These are phyloP conservation scores for Dastarcus helophoroides DNA, from an alignment of 2,888 invertebrate genomes.

Conservation along the genomic window DNA sequence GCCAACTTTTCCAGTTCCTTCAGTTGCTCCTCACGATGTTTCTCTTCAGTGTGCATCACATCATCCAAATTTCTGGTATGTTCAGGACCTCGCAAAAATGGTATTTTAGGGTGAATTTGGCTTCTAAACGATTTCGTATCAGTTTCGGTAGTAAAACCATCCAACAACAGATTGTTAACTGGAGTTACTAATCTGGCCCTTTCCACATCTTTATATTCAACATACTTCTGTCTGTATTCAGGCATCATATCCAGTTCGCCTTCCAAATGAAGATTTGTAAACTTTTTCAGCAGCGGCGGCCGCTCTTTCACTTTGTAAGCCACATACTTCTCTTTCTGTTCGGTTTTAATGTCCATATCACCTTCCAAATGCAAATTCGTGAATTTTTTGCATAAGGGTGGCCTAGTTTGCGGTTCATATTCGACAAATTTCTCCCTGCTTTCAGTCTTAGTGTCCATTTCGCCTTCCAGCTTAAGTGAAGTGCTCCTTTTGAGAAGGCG, in stretches of 20 bases:
- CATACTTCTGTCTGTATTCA: conserved; percentile 35
- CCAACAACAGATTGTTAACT: conserved; percentile 31
- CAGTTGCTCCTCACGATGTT: neutral
- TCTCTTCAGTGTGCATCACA: too few relatives aligned
- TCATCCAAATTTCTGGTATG: neutral
- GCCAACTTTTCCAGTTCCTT: neutral
- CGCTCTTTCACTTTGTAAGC: conserved; percentile 36
- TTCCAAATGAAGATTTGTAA: conserved; percentile 40
- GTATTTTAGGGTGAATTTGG: conserved; percentile 29
- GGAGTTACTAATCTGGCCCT: conserved; percentile 24
- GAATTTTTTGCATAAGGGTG: conserved; percentile 36
- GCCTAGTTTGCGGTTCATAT: conserved; percentile 35
- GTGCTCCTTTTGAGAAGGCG: conserved; percentile 34
- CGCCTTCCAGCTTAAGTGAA: conserved; percentile 41
- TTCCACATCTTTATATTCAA: conserved; percentile 25
- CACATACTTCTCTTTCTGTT: conserved; percentile 40
- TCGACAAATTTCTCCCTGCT: conserved; percentile 39
- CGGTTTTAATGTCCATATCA: conserved; percentile 38
- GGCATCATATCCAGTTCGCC: conserved; percentile 36
- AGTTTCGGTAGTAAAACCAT: conserved; percentile 36
- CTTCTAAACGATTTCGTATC: conserved; percentile 33
- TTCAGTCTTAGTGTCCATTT: conserved; percentile 38
- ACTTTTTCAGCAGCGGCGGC: conserved; percentile 34
- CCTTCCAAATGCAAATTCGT: conserved; percentile 29
- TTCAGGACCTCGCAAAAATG: conserved; percentile 23